Percentiles rank a stretch among this genome's conserved stretches.
These are phyloP conservation scores for Ceryle rudis DNA, from an alignment of 2,797 vertebrate species.

Conservation along the genomic window DNA sequence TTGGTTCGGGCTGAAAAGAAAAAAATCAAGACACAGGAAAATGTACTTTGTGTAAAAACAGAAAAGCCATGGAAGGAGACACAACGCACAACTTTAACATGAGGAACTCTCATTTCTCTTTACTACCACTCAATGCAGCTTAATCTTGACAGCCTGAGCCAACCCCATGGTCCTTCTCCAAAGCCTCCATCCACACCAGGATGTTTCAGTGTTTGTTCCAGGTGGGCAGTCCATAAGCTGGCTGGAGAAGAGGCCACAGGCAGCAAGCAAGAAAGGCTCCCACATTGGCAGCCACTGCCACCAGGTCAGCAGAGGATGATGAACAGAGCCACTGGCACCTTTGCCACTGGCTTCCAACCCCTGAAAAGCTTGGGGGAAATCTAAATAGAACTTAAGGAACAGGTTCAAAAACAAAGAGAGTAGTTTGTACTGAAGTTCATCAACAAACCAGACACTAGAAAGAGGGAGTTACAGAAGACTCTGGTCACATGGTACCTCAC, in stretches of 20 bases:
- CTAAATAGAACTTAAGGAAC: accelerated
- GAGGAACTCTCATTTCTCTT: accelerated
- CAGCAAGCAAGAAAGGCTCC: not conserved
- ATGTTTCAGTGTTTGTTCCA: too few relatives aligned
- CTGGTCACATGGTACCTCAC: not conserved
- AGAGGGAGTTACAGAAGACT: not conserved
- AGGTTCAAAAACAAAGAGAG: not conserved
- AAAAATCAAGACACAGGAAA: not conserved
- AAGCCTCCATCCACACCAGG: accelerated
- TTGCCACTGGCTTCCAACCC: not conserved
- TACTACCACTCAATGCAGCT: too few relatives aligned
- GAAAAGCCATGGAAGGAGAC: not conserved
- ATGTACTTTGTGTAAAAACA: not conserved
- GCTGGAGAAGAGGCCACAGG: not conserved
- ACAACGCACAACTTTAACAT: accelerated
- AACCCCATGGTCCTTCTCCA: accelerated
- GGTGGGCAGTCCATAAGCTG: accelerated
- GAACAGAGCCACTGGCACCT: not conserved
- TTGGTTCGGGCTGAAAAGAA: too few relatives aligned
- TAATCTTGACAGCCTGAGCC: accelerated
- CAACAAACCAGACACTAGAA: not conserved
- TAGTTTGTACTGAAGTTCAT: not conserved
- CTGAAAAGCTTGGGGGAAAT: not conserved
- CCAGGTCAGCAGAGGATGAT: not conserved
- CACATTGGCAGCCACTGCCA: not conserved